These are phyloP conservation scores for Dione vanillae DNA, from an alignment of 2,888 invertebrate genomes.

Conservation along the genomic window DNA sequence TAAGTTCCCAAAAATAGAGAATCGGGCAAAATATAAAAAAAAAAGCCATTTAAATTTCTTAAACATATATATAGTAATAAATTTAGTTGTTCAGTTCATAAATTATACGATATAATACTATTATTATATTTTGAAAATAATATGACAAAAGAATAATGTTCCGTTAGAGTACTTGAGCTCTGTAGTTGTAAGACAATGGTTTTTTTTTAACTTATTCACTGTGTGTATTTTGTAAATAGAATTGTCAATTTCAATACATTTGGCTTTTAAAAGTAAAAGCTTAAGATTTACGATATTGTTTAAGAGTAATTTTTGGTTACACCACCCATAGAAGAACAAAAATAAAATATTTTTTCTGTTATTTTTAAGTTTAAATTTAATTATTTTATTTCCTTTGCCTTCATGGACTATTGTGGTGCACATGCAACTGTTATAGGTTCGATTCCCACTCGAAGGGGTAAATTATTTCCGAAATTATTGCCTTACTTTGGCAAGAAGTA, in stretches of 20 bases:
- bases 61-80: slow-evolving; percentile 1
- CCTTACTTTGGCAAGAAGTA: too few species aligned
- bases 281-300: slow-evolving; percentile 2
- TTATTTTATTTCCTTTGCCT: too few species aligned
- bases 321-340: too few species aligned
- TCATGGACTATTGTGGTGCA: too few species aligned
- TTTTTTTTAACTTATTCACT: background rate
- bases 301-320: background rate
- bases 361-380: too few species aligned
- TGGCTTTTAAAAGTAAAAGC: background rate
- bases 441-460: too few species aligned
- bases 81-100: slow-evolving; percentile 6
- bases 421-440: too few species aligned
- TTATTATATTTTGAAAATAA: background rate
- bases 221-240: slow-evolving; percentile 3
- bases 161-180: slow-evolving; percentile 14
- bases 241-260: slow-evolving; percentile 5
- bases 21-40: background rate
- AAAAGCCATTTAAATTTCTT: background rate
- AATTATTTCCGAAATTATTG: too few species aligned
- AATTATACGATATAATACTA: background rate
- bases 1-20: background rate
- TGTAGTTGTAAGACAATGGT: background rate
- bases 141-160: slow-evolving; percentile 1
- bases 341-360: too few species aligned